These are phyloP conservation scores for Caenorhabditis inopinata DNA, from an alignment of 1,140 invertebrate species.

Conservation along the genomic window DNA sequence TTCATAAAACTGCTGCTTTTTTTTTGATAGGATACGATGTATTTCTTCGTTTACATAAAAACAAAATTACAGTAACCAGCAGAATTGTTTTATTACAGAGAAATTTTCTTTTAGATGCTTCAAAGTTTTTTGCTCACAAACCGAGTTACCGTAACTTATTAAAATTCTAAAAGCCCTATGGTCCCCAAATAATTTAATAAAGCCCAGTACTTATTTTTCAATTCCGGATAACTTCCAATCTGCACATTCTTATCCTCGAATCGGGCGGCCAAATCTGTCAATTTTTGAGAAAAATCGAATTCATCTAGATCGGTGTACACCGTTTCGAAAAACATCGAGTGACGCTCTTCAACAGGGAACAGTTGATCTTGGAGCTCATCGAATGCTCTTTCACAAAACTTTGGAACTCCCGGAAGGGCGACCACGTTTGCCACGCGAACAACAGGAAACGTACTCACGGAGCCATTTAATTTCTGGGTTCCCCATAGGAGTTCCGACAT, in stretches of 20 bases:
- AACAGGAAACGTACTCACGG: constrained; percentile 71
- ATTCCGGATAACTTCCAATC: constrained; percentile 75
- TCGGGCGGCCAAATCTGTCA: constrained; percentile 70
- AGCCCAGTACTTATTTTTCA: constrained; percentile 68
- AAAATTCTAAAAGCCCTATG: too few relatives aligned
- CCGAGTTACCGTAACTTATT: too few relatives aligned
- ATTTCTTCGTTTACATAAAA: too few relatives aligned
- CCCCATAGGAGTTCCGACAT: constrained; percentile 67
- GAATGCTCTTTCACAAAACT: constrained; percentile 73
- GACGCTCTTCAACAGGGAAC: constrained; percentile 61
- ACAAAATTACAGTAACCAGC: too few relatives aligned
- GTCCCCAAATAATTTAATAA: too few relatives aligned
- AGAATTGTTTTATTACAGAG: too few relatives aligned
- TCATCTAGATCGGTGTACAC: constrained; percentile 72
- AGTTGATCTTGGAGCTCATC: constrained; percentile 61
- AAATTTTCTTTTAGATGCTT: too few relatives aligned
- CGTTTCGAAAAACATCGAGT: constrained; percentile 66
- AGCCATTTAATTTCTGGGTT: constrained; percentile 55
- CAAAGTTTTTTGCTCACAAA: too few relatives aligned
- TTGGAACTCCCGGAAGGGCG: constrained; percentile 78
- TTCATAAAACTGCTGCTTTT: too few relatives aligned
- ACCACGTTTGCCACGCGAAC: constrained; percentile 76
- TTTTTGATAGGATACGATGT: too few relatives aligned
- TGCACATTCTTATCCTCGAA: constrained; percentile 70
- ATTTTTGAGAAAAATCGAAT: constrained; percentile 67